Evolutionary conservation across 2,113 vertebrate genomes (phyloP).

Genomic region (Nannospalax galili): DNA sequence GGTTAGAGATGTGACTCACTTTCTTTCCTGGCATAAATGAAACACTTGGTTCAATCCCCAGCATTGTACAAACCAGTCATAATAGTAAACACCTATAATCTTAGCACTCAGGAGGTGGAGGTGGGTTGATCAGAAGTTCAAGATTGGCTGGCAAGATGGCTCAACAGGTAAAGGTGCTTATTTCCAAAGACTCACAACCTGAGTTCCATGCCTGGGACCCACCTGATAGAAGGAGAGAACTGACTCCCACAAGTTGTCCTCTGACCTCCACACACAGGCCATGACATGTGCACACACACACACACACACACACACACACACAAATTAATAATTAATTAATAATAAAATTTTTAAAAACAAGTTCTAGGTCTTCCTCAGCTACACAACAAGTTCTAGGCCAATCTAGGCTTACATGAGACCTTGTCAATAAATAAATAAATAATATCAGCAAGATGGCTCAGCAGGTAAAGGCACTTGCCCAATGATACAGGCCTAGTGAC

Average conservation of each 20-base stretch:
- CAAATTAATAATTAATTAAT: neutral
- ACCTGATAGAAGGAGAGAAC: neutral
- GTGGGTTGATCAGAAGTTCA: neutral
- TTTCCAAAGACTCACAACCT: neutral
- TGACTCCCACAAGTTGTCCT: neutral
- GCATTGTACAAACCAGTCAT: neutral
- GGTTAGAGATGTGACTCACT: neutral
- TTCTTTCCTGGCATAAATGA: neutral
- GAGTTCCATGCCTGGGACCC: neutral
- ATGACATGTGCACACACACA: neutral
- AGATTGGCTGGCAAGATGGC: neutral
- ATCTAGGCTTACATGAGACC: neutral
- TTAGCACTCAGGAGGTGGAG: neutral
- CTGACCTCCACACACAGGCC: neutral
- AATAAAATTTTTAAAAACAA: neutral
- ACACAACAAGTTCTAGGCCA: neutral
- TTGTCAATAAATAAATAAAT: too few relatives aligned
- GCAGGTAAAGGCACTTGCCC: neutral
- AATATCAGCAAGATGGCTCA: neutral
- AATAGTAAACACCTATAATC: neutral
- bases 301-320: neutral
- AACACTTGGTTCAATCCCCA: neutral
- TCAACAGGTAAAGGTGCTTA: neutral
- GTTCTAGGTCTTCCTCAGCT: neutral
- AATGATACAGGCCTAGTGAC: neutral